Evolutionary conservation across 2,888 invertebrate genomes (phyloP).

Genomic region (Pteria penguin): DNA sequence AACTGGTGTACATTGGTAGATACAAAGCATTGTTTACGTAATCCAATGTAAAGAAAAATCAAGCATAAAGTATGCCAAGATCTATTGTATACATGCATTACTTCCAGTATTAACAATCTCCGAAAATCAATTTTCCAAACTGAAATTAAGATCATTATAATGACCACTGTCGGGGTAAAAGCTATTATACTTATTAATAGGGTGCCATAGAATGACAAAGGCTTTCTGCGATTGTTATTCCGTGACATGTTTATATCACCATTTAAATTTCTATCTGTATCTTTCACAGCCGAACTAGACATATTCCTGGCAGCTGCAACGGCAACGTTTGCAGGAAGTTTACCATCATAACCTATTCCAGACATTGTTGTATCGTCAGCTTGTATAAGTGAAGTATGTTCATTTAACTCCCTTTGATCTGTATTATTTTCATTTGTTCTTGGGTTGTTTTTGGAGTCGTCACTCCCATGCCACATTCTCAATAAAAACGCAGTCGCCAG

Average conservation of each 20-base stretch:
- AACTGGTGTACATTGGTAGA: not conserved
- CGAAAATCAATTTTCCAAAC: not conserved
- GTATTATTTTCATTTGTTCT: too few relatives aligned
- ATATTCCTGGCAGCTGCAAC: not conserved
- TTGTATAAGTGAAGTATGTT: not conserved
- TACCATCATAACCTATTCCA: not conserved
- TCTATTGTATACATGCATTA: not conserved
- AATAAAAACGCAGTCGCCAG: conserved; percentile 14
- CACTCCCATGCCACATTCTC: not conserved
- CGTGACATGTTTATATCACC: not conserved
- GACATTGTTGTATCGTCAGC: not conserved
- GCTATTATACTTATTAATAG: not conserved
- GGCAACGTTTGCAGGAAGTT: not conserved
- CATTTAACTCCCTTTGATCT: not conserved
- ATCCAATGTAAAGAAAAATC: not conserved
- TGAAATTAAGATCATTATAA: not conserved
- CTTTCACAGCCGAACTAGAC: not conserved
- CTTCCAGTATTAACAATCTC: not conserved
- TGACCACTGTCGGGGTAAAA: not conserved
- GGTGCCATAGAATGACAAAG: not conserved
- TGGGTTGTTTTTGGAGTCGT: too few relatives aligned
- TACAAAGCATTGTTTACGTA: not conserved
- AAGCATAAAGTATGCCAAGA: not conserved
- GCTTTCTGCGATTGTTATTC: not conserved
- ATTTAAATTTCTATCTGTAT: not conserved